Percentiles rank a stretch among this genome's conserved stretches.
Evolutionary conservation across 2,797 vertebrate genomes (phyloP).

Genomic region (Danio jaintianensis): DNA sequence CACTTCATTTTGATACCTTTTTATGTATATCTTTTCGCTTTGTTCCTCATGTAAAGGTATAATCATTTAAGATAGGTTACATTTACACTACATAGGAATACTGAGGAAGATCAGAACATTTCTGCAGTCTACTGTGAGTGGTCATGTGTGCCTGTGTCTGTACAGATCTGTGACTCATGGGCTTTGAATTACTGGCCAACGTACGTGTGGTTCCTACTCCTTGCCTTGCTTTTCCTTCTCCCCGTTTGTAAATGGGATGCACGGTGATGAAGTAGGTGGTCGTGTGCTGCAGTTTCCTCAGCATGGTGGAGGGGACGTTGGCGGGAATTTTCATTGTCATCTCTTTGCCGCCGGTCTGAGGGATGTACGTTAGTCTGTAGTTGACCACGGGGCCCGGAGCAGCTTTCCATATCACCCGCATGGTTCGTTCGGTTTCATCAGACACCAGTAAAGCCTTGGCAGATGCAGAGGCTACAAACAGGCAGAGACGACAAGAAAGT

Average conservation of each 20-base stretch:
- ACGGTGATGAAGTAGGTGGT: slow-evolving; percentile 89
- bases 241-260: slow-evolving; percentile 88
- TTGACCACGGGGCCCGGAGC: slow-evolving; percentile 86
- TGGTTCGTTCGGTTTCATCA: slow-evolving; percentile 87
- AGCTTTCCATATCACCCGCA: slow-evolving; percentile 87
- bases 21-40: too few species aligned
- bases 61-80: too few species aligned
- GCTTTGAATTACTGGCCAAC: slow-evolving; percentile 79
- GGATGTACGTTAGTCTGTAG: slow-evolving; percentile 86
- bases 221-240: slow-evolving; percentile 94
- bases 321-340: slow-evolving; percentile 81
- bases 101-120: too few species aligned
- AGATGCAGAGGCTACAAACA: slow-evolving; percentile 78
- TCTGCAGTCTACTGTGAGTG: neutral
- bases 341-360: slow-evolving; percentile 80
- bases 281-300: slow-evolving; percentile 85
- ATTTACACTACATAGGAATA: too few species aligned
- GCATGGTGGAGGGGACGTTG: slow-evolving; percentile 76
- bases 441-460: slow-evolving; percentile 82
- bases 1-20: too few species aligned
- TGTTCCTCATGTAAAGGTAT: too few species aligned
- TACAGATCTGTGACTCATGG: slow-evolving; percentile 65
- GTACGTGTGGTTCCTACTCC: slow-evolving; percentile 97
- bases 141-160: slow-evolving; percentile 26
- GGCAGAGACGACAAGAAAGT: neutral